Evolutionary conservation across 2,888 invertebrate genomes (phyloP), one percentile per base, ranked within the genome.

Genomic region (Athalia circularis): DNA sequence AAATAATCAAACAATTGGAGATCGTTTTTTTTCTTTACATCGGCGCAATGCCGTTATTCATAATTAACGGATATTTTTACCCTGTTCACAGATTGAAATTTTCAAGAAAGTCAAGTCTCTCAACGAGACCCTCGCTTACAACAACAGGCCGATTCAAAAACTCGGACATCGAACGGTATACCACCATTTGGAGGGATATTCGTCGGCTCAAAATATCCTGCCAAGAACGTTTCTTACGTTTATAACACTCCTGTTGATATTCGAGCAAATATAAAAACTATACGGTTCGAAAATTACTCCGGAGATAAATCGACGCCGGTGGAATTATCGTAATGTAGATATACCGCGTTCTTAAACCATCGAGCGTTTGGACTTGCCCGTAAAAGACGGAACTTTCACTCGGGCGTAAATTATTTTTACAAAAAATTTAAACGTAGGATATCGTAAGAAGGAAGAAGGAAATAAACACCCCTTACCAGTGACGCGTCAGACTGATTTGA

Each of bases 141-240:
- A 92, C 89, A 91, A 90, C 86, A 86, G 92, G 50, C 90, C 90
- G 2, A 84, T 90, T 4, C 92, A 92, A 86, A 83, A 85, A 7
- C 29, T 90, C 11, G 82, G 82, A 5, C 62, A 79, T 7, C 83
- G 87, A 64, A 83, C 81, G 29, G 81, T 88, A 13, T 85, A 86
- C 78, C 85, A 86, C 65, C 85, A 84, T 57, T 75, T 87, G 64
- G 81, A 81, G 5, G 87, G 82, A 68, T 87, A 87, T 74, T 81
- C 83, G 1, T 57, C 77, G 9, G 80, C 81, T 4, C 79, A 81
- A 3, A 54, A 43, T 48, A 0, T 50, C n/a, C n/a, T 68, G 0
- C 68, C 79, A 5, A 81, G 65, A 80, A 67, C 80, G 5, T 7
- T 77, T 1, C 45, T 72, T 6, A 65, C 64, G 11, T 15, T 81